Evolutionary conservation across 2,113 vertebrate species (phyloP), one percentile per base, ranked within the genome.

Genomic region (Rhagologus leucostigma): DNA sequence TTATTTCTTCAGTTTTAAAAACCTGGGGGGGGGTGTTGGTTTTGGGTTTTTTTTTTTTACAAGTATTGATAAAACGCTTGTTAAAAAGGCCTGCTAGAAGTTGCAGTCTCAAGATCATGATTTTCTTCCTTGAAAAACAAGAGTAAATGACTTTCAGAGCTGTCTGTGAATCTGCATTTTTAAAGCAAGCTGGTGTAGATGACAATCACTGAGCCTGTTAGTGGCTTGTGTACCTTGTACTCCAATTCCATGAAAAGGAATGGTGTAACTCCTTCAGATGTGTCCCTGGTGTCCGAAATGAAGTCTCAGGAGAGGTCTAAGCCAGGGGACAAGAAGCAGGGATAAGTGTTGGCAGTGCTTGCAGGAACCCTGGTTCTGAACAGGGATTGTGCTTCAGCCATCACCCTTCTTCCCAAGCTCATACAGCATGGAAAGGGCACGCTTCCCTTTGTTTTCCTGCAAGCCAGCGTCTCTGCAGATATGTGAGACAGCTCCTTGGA

Each of bases 151-250:
- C 15, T 47, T 41, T 41, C 35, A 55, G 56, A 79, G 32, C 33
- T 73, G 37, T 23, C 52, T 47, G 33, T 16, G 33, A 67, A 57
- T 7, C 26, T 8, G 20, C 20, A 11, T 60, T 46, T 65, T 42
- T 41, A 6, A 56, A 47, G 39, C 41, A 16, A 16, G 6, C n/a
- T 49, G 65, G 10, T 14, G 35, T 22, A 33, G 65, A 42, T 14
- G 11, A 2, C 23, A 21, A 1, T 41, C 63, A 2, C 2, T 3
- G 30, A 44, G 53, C 10, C 10, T n/a, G 15, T 22, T 4, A 6
- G 65, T 15, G n/a, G 9, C 57, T 21, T 32, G 37, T 44, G 6
- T 12, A 3, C 22, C 41, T 39, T 11, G 55, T 39, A 59, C 55
- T 42, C 2, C 4, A 7, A 9, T 35, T 26, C 33, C 53, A 5